Base-by-base conservation (phyloP, 2,113 vertebrate genomes). In the Carassius gibelio region DNA sequence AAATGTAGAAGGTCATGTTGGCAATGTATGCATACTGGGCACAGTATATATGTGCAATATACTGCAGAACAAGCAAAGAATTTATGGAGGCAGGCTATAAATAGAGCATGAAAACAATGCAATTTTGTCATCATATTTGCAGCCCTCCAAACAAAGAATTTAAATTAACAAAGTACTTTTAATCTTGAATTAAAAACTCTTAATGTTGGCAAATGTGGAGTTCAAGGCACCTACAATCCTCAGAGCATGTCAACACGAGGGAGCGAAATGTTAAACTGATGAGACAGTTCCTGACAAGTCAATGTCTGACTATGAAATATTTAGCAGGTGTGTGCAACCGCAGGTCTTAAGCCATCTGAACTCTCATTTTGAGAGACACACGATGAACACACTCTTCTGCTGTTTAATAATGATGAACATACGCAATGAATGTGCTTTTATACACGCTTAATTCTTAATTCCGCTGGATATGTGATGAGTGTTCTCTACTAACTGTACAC, bases 271-370 rank as follows among this genome's bases (percentile, higher is more conserved):
- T 79, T 79, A 79, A 79, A 62, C 76, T 23, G 76, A 62, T 59
- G 34, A 79, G 76, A 79, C 76, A 79, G 30, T 23, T 79, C 57
- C 34, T 79, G 55, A 79, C 76, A 79, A 79, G 76, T 45, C 76
- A 62, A 79, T 79, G 76, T 62, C 76, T 62, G 57, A 45, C 76
- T 79, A 57, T 84, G 45, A 87, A 87, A 84, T 71, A 80, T 87
- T 87, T 75, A 87, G 75, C 48, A 87, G 82, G 57, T 42, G 45
- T 75, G 59, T 81, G 72, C 48, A 50, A 75, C 45, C 55, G 59
- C 61, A 69, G 81, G 79, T 45, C 62, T 82, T 78, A 55, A 82
- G 75, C 50, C 61, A 72, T 83, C 74, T 55, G 23, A 55, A 55
- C 42, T 74, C 68, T 59, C 36, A 5, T 62, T 78, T 87, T 64